Evolutionary conservation across 2,888 invertebrate genomes (phyloP), one percentile per base, ranked within the genome.

Genomic region (Azorinus chamasolen): DNA sequence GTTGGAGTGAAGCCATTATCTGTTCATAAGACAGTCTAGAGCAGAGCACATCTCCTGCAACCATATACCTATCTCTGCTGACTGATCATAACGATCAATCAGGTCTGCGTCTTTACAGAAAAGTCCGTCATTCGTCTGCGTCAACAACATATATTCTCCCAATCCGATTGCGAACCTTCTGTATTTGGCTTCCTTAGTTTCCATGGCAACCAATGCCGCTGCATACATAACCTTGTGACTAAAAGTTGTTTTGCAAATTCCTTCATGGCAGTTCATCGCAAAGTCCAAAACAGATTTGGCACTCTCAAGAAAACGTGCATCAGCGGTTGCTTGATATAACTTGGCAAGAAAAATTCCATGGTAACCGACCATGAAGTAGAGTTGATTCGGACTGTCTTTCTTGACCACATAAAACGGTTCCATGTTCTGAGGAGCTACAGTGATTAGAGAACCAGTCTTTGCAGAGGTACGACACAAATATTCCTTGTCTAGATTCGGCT

Each of bases 301-400:
- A 46, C 64, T 63, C 12, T 76, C 64, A 10, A 83, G 58, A 61
- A 70, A 82, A 25, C 73, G 48, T 10, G 32, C 4, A 55, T 75
- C 71, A 14, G 53, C 43, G n/a, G 77, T 78, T 1, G 71, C 75
- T 48, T 70, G 65, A 45, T 66, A 82, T 14, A 84, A 66, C 37
- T 82, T 79, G 12, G 54, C 66, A 66, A 82, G 69, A 48, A 82
- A 84, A 24, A 82, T 79, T 12, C 63, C 78, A 51, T 75, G 73
- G 68, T 82, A 84, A 24, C 84, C 84, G 25, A 84, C 66, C 39
- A 79, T 75, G 58, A 79, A 82, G 51, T 79, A 84, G 3, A 82
- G 59, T 58, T 84, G 82, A 46, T 82, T 74, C 1, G 78, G 75
- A 14, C 53, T 43, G 22, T 63, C 64, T 41, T 53, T 59, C 51